phyloP scores from a whole-genome alignment of 2,797 vertebrate genomes.

The Pseudocheirus occidentalis region DNA sequence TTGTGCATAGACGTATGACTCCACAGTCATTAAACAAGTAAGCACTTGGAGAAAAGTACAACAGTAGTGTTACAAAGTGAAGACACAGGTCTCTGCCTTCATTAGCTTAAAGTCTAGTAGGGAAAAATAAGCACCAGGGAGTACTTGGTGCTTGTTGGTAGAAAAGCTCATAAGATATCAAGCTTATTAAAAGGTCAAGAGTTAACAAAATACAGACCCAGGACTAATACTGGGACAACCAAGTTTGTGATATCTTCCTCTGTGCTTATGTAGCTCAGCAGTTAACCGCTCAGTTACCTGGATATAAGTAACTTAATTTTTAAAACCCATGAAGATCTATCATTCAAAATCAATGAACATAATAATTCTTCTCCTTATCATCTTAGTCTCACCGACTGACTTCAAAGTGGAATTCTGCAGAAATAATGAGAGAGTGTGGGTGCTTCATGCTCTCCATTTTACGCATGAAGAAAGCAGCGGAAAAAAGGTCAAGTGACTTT shows the following conservation, averaged over 20 bases:
- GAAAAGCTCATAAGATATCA: background rate
- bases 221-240: background rate
- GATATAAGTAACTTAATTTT: background rate
- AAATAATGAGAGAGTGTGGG: background rate
- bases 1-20: background rate
- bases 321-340: slow-evolving; percentile 16
- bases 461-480: background rate
- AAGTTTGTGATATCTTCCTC: background rate
- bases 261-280: background rate
- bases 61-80: background rate
- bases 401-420: background rate
- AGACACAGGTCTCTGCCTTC: background rate
- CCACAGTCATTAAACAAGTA: background rate
- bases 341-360: background rate
- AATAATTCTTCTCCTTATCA: background rate
- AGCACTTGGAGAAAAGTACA: background rate
- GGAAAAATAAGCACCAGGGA: background rate
- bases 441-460: background rate
- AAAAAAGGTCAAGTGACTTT: background rate
- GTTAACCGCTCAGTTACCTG: background rate
- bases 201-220: background rate
- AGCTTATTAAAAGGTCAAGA: background rate
- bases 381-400: background rate
- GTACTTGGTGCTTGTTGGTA: background rate
- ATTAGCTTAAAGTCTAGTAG: background rate